Evolutionary conservation across 1,140 invertebrate genomes (phyloP).

Genomic region (Tetramorium simillimum): DNA sequence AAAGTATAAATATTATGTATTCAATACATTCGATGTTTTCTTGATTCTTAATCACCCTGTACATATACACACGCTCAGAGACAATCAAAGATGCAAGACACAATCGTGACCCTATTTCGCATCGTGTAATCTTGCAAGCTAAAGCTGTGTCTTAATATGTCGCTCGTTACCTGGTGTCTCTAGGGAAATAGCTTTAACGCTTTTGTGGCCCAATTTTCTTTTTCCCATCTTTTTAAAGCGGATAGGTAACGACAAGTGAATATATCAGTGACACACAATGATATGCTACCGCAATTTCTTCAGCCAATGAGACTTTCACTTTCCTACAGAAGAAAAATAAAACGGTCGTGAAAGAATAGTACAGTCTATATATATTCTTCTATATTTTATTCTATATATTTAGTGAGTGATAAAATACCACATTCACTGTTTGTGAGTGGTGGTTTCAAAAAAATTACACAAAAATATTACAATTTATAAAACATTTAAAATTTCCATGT

Average conservation of each 20-base stretch:
- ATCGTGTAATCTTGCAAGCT: slow-evolving; percentile 37
- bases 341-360: not conserved
- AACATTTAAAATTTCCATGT: not conserved
- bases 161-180: slow-evolving; percentile 24
- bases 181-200: slow-evolving; percentile 53
- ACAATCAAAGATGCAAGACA: slow-evolving; percentile 36
- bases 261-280: not conserved
- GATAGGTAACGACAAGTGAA: not conserved
- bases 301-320: not conserved
- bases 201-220: slow-evolving; percentile 37
- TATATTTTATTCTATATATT: not conserved
- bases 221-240: not conserved
- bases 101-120: slow-evolving; percentile 49
- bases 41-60: not conserved
- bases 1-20: not conserved
- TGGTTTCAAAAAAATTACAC: too few relatives aligned
- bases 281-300: not conserved
- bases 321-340: not conserved
- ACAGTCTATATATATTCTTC: not conserved
- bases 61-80: not conserved
- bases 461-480: not conserved
- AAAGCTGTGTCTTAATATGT: slow-evolving; percentile 51
- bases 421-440: not conserved
- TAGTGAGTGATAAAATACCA: not conserved
- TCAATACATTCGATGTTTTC: not conserved